Evolutionary conservation across 2,888 invertebrate genomes (phyloP).

Genomic region (Diplazon laetatorius): DNA sequence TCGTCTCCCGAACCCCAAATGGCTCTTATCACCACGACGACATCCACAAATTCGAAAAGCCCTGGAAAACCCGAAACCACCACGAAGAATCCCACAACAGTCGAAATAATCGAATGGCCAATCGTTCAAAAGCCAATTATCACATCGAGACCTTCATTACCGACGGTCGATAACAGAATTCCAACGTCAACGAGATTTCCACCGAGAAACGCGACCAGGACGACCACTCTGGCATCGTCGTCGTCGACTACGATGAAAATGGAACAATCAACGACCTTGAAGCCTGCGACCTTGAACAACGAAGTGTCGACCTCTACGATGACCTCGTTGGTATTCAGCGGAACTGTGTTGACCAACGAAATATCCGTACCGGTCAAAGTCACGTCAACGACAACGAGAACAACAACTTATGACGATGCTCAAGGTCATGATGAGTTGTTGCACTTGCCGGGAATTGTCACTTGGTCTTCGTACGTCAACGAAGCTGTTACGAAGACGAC

Average conservation of each 20-base stretch:
- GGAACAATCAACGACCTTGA: slow-evolving; percentile 38
- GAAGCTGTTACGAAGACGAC: slow-evolving; percentile 74
- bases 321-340: slow-evolving; percentile 52
- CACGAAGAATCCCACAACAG: slow-evolving; percentile 58
- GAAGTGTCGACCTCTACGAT: slow-evolving; percentile 57
- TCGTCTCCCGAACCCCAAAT: neutral
- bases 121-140: slow-evolving; percentile 52
- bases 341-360: slow-evolving; percentile 67
- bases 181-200: slow-evolving; percentile 77
- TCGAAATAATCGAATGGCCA: slow-evolving; percentile 40
- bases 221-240: slow-evolving; percentile 53
- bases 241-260: slow-evolving; percentile 28
- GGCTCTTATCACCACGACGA: slow-evolving; percentile 60
- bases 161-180: slow-evolving; percentile 63
- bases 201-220: slow-evolving; percentile 77
- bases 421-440: slow-evolving; percentile 73
- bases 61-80: slow-evolving; percentile 71
- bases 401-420: slow-evolving; percentile 64
- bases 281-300: slow-evolving; percentile 57
- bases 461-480: slow-evolving; percentile 83
- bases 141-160: slow-evolving; percentile 25
- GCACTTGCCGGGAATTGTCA: slow-evolving; percentile 81
- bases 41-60: slow-evolving; percentile 67
- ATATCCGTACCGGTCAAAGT: slow-evolving; percentile 61
- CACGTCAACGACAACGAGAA: too few species aligned